A percentile compares a stretch with the other conserved stretches of the same genome.
Conservation (phyloP, 2,113 vertebrate species). For the Oxyura jamaicensis region DNA sequence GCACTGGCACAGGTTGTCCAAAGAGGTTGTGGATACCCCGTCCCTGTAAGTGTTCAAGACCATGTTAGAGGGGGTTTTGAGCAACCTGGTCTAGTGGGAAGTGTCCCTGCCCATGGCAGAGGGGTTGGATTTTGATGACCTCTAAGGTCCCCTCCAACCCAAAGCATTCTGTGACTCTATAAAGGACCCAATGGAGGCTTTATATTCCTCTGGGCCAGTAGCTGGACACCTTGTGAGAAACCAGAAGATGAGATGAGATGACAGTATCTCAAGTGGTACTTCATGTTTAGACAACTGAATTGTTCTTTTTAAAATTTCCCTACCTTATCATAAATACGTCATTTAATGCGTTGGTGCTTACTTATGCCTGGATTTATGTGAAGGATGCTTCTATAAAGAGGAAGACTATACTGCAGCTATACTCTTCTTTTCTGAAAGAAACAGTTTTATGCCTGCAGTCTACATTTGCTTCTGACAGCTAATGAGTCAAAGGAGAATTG, state of each 20-base stretch:
- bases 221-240: not conserved
- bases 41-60: too few species aligned
- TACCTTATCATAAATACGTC: not conserved
- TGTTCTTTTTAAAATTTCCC: not conserved
- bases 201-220: not conserved
- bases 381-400: not conserved
- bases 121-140: too few species aligned
- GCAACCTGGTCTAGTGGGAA: too few species aligned
- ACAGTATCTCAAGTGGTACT: not conserved
- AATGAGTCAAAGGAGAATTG: conserved; percentile 40
- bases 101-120: too few species aligned
- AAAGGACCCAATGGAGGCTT: not conserved
- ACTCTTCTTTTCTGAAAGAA: not conserved
- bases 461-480: conserved; percentile 9
- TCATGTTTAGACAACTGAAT: not conserved
- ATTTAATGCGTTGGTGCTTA: not conserved
- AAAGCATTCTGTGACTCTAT: too few species aligned
- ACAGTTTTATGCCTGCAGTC: not conserved
- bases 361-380: not conserved
- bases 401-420: not conserved
- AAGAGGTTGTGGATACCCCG: too few species aligned
- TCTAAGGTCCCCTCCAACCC: too few species aligned
- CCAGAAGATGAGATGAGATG: not conserved
- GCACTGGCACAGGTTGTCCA: too few species aligned
- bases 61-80: too few species aligned